phyloP scores from a whole-genome alignment of 1,140 invertebrate species.

The Formica exsecta region DNA sequence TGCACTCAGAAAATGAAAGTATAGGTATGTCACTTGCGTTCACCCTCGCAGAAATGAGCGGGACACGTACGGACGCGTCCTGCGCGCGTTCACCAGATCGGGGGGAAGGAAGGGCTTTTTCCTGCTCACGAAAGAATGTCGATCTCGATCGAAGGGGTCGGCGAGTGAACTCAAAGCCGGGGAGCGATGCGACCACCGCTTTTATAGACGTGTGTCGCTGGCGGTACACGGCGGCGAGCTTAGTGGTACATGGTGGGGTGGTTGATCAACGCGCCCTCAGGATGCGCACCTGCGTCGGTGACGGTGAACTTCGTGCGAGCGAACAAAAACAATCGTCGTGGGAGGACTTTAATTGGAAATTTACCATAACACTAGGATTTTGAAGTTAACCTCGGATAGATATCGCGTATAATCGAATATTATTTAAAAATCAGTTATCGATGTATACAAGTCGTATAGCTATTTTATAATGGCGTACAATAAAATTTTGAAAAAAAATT shows the following conservation, averaged over 20 bases:
- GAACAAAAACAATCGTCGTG: conserved; percentile 49
- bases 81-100: neutral
- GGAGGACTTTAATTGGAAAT: conserved; percentile 44
- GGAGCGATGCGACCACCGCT: conserved; percentile 40
- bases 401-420: neutral
- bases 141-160: conserved; percentile 65
- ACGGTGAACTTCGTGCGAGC: conserved; percentile 17
- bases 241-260: conserved; percentile 59
- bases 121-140: neutral
- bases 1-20: conserved; percentile 23
- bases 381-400: neutral
- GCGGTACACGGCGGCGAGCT: conserved; percentile 17
- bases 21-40: conserved; percentile 32
- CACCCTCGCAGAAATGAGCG: conserved; percentile 12
- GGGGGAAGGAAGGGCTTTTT: too few relatives aligned
- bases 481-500: neutral
- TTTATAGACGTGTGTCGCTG: conserved; percentile 64
- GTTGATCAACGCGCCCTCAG: conserved; percentile 49
- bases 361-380: conserved; percentile 40
- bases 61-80: neutral
- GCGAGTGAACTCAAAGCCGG: conserved; percentile 63
- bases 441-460: neutral
- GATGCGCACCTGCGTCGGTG: conserved; percentile 69
- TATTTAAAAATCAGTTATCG: conserved; percentile 9
- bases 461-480: neutral